Percentiles rank a stretch among this genome's conserved stretches.
phyloP scores from a whole-genome alignment of 2,888 invertebrate genomes.

The Cheilosia impressa region DNA sequence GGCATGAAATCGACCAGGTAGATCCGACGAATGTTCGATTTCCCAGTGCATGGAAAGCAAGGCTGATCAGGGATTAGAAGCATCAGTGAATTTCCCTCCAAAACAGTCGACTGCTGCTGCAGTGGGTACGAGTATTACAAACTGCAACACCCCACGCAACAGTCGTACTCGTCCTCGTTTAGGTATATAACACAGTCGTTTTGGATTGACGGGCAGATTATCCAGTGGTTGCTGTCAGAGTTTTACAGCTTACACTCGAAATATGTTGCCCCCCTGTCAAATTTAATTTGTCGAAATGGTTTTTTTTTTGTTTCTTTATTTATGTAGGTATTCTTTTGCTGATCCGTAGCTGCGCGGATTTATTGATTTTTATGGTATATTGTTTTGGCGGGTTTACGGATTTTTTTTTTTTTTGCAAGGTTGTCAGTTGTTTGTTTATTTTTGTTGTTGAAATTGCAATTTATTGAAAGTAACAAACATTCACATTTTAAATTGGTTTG shows the following conservation, averaged over 20 bases:
- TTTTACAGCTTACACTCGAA: constrained; percentile 52
- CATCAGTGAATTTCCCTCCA: constrained; percentile 25
- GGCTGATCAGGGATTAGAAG: constrained; percentile 31
- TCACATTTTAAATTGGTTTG: constrained; percentile 4
- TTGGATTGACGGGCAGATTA: constrained; percentile 46
- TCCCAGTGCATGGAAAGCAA: constrained; percentile 10
- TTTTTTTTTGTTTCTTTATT: background rate
- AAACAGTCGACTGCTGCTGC: background rate
- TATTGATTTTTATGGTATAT: constrained; percentile 21
- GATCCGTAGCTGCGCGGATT: constrained; percentile 1
- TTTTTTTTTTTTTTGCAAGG: background rate
- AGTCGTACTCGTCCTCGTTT: background rate
- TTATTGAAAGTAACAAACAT: background rate
- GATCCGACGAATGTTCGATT: constrained; percentile 14
- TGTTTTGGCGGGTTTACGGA: background rate
- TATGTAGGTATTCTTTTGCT: background rate
- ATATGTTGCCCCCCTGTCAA: constrained; percentile 57
- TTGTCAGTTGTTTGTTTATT: constrained; percentile 19
- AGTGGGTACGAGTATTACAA: background rate
- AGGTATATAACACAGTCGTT: constrained; percentile 35
- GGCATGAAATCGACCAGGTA: constrained; percentile 1
- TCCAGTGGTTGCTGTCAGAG: constrained; percentile 45
- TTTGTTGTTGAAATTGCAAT: background rate
- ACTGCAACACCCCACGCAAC: constrained; percentile 5
- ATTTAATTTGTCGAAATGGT: constrained; percentile 49